Conservation (phyloP, 2,888 invertebrate genomes). For the Philaethria dido region DNA sequence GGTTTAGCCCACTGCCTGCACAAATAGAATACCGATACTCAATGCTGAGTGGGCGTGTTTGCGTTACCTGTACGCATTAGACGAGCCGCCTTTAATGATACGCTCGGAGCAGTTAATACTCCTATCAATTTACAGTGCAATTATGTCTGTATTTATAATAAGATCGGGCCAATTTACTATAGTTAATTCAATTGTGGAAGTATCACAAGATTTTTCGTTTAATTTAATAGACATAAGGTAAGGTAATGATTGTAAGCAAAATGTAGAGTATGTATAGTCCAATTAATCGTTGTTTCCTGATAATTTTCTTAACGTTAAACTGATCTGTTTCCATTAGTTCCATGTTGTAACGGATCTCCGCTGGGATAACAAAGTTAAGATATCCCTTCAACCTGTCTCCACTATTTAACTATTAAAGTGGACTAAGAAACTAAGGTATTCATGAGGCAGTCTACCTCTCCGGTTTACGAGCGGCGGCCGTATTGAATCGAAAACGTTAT, state of each 20-base stretch:
- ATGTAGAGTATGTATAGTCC: neutral
- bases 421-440: constrained; percentile 72
- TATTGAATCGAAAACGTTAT: constrained; percentile 75
- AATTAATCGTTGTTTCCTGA: neutral
- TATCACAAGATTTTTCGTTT: neutral
- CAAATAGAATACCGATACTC: constrained; percentile 67
- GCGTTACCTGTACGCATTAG: constrained; percentile 56
- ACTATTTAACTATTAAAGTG: constrained; percentile 79
- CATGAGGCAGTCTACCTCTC: constrained; percentile 76
- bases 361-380: constrained; percentile 49
- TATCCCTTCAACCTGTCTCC: constrained; percentile 55
- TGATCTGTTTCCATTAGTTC: constrained; percentile 35
- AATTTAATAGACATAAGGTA: neutral
- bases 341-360: constrained; percentile 43
- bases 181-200: neutral
- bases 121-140: constrained; percentile 30
- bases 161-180: constrained; percentile 12
- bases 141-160: constrained; percentile 16
- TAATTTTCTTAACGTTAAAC: constrained; percentile 28
- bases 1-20: constrained; percentile 48
- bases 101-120: constrained; percentile 40
- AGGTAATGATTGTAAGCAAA: neutral
- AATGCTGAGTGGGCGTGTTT: constrained; percentile 59
- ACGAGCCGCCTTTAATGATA: constrained; percentile 52
- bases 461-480: constrained; percentile 74